Conservation (phyloP, 2,113 vertebrate species). For the Taxidea taxus region DNA sequence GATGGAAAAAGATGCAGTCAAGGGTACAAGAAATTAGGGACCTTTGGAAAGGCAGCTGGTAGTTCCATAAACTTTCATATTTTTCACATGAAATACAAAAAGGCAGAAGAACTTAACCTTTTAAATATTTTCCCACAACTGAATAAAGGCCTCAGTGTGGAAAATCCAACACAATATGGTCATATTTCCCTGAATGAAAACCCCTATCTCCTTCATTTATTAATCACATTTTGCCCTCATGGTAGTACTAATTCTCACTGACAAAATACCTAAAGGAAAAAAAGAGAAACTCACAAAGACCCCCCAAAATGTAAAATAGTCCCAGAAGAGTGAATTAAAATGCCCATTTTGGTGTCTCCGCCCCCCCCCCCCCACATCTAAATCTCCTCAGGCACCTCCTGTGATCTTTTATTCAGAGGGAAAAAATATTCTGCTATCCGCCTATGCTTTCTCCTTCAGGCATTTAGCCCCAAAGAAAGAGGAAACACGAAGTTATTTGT, state of each 20-base stretch:
- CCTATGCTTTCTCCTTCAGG: slow-evolving; percentile 43
- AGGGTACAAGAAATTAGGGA: neutral
- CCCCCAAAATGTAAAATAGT: slow-evolving; percentile 38
- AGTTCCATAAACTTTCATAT: neutral
- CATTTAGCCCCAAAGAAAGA: slow-evolving; percentile 57
- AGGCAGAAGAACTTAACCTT: neutral
- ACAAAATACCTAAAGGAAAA: slow-evolving; percentile 52
- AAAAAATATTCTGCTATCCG: slow-evolving; percentile 10
- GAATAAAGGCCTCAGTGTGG: neutral
- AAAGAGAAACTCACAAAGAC: slow-evolving; percentile 6
- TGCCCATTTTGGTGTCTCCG: slow-evolving; percentile 61
- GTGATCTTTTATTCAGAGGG: slow-evolving; percentile 74
- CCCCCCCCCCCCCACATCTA: neutral
- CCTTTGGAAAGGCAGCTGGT: neutral
- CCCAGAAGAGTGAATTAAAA: slow-evolving; percentile 65
- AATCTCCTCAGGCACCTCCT: slow-evolving; percentile 50
- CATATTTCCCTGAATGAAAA: neutral
- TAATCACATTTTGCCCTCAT: neutral
- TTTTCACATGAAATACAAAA: neutral
- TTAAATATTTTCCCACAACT: neutral
- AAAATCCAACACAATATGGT: neutral
- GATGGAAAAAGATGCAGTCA: neutral
- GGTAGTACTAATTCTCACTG: slow-evolving; percentile 4
- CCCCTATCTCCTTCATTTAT: neutral
- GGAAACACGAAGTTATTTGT: slow-evolving; percentile 50